Evolutionary conservation across 2,797 vertebrate genomes (phyloP).

Genomic region (Lutjanus argentimaculatus): DNA sequence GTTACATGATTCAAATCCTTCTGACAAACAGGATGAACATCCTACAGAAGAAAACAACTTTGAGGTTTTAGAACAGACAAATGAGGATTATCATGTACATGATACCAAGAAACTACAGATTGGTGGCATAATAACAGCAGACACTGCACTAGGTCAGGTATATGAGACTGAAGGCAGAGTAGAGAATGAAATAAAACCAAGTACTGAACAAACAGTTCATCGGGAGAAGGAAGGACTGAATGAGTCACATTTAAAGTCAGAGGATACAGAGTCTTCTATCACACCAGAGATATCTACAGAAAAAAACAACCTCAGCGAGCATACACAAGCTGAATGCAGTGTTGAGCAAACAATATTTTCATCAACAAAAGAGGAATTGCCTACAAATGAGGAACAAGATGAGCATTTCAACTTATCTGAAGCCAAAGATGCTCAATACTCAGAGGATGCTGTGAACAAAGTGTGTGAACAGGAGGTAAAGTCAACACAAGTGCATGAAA

Average conservation of each 20-base stretch:
- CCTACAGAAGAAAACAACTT: no score
- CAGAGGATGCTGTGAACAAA: constrained; percentile 15
- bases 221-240: background rate
- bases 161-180: background rate
- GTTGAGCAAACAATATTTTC: constrained; percentile 25
- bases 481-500: constrained; percentile 5
- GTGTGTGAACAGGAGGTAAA: background rate
- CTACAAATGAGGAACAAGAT: constrained; percentile 37
- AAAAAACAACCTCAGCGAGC: background rate
- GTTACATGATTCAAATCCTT: no score
- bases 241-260: constrained; percentile 38
- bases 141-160: background rate
- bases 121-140: background rate
- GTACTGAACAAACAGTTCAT: background rate
- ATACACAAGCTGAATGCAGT: background rate
- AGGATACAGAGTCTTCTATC: constrained; percentile 17
- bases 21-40: no score
- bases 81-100: no score
- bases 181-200: background rate
- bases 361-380: constrained; percentile 28
- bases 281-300: constrained; percentile 3
- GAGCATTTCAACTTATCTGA: constrained; percentile 9
- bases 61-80: no score
- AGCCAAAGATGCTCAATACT: background rate
- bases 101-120: no score